A percentile compares a stretch with the other conserved stretches of the same genome.
phyloP scores from a whole-genome alignment of 2,797 vertebrate genomes.

The Avahi laniger region DNA sequence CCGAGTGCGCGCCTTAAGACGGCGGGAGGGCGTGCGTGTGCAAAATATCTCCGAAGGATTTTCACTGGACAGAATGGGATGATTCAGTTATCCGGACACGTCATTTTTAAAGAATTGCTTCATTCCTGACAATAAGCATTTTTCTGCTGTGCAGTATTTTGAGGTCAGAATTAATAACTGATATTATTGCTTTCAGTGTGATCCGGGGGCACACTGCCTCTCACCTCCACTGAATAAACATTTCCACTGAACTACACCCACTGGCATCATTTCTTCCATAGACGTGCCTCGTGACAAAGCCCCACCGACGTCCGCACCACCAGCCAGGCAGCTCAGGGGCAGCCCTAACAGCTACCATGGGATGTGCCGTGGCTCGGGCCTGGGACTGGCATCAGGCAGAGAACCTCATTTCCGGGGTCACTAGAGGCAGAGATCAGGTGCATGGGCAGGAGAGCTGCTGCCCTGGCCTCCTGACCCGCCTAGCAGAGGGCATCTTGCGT shows the following conservation, averaged over 20 bases:
- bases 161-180: background rate
- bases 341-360: background rate
- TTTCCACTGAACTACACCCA: rapidly evolving
- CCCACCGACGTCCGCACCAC: background rate
- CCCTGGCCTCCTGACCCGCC: background rate
- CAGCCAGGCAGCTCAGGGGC: background rate
- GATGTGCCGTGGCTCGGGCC: background rate
- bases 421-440: background rate
- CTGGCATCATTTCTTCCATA: background rate
- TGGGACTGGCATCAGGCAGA: background rate
- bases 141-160: background rate
- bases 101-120: background rate
- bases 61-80: background rate
- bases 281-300: background rate
- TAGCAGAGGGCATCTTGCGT: too few relatives aligned
- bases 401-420: background rate
- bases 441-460: background rate
- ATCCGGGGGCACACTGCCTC: background rate
- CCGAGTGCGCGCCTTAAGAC: too few relatives aligned
- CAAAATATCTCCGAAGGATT: background rate
- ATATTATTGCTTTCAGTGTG: background rate
- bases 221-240: rapidly evolving
- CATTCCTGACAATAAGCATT: background rate
- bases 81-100: background rate
- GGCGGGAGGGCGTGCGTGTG: rapidly evolving